Conservation (phyloP, 2,888 invertebrate genomes). For the Dryococelus australis region DNA sequence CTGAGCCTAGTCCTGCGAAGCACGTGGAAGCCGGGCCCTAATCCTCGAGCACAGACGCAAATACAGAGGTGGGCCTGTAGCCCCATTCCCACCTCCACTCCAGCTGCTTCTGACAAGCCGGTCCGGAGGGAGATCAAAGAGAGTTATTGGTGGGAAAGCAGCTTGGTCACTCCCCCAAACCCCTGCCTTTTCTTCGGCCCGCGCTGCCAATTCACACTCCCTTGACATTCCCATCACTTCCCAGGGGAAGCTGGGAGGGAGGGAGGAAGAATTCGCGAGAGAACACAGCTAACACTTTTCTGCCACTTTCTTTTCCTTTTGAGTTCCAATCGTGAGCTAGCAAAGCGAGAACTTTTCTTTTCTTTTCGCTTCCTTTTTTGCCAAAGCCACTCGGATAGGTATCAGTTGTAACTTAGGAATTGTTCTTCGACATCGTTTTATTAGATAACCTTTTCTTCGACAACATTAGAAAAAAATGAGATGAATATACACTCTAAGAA, state of each 20-base stretch:
- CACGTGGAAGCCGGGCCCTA: background rate
- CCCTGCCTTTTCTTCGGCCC: background rate
- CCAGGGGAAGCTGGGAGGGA: background rate
- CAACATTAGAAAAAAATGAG: too few relatives aligned
- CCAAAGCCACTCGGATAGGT: background rate
- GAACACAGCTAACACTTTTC: background rate
- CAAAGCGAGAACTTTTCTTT: background rate
- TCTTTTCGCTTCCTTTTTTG: background rate
- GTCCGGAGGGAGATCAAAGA: background rate
- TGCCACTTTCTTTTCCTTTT: background rate
- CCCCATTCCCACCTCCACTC: too few relatives aligned
- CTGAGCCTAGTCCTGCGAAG: background rate
- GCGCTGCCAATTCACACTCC: too few relatives aligned
- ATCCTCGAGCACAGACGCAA: background rate
- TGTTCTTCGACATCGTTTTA: too few relatives aligned
- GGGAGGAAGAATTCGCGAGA: background rate
- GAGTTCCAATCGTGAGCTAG: background rate
- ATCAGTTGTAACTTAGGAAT: background rate
- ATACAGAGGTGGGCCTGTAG: background rate
- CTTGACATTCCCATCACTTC: background rate
- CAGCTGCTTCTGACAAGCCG: background rate
- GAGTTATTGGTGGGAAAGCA: background rate
- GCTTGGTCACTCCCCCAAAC: background rate
- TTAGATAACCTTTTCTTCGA: too few relatives aligned
- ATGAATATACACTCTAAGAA: too few relatives aligned